phyloP scores from a whole-genome alignment of 2,888 invertebrate genomes.

The Platynereis dumerilii region DNA sequence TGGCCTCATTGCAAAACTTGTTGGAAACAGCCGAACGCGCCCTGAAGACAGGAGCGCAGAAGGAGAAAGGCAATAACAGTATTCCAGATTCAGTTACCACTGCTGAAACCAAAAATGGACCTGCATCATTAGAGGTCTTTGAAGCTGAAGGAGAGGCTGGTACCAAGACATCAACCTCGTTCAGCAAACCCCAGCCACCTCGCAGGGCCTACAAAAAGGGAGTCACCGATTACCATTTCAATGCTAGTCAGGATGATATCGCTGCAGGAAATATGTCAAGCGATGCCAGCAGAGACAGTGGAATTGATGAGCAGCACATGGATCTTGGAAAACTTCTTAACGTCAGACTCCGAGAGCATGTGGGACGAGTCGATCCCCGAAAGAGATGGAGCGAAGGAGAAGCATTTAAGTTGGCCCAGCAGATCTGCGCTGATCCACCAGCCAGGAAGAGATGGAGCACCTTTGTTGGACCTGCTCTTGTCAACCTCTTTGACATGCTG shows the following conservation, averaged over 20 bases:
- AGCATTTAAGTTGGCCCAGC: constrained; percentile 7
- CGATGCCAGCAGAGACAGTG: constrained; percentile 19
- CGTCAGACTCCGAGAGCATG: constrained; percentile 9
- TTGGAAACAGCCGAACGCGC: no score
- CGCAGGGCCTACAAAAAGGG: constrained; percentile 31
- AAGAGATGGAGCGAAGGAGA: constrained; percentile 21
- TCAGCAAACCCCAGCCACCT: neutral
- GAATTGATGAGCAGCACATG: constrained; percentile 20
- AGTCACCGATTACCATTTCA: constrained; percentile 32
- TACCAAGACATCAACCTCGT: no score
- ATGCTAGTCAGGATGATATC: constrained; percentile 4
- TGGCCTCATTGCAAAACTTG: no score
- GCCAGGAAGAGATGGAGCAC: constrained; percentile 32
- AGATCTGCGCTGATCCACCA: neutral
- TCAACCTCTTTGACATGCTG: constrained; percentile 36
- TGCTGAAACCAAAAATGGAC: no score
- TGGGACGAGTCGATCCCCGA: constrained; percentile 16
- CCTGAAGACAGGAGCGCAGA: no score
- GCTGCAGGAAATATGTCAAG: constrained; percentile 3
- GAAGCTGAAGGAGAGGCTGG: no score
- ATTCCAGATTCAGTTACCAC: no score
- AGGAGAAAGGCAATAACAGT: no score
- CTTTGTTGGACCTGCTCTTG: constrained; percentile 30
- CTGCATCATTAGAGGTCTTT: no score
- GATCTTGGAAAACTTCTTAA: neutral